These are phyloP conservation scores for Siphamia tubifer DNA, from an alignment of 2,113 vertebrate species.

Conservation along the genomic window DNA sequence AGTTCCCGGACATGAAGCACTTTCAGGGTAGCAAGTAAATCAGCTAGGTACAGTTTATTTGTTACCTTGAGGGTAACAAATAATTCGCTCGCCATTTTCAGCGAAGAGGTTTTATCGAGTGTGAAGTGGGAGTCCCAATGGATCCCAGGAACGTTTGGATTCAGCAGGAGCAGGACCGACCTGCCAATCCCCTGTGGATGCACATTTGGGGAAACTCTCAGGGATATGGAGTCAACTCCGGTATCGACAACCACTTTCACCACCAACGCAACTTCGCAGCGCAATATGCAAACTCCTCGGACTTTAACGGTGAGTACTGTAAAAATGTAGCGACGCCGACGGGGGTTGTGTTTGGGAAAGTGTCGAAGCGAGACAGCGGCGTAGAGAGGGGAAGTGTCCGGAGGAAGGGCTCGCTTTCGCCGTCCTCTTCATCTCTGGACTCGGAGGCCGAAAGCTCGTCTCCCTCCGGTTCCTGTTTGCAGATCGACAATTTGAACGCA, in stretches of 20 bases:
- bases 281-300: slow-evolving; percentile 70
- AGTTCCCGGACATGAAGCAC: slow-evolving; percentile 53
- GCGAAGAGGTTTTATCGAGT: slow-evolving; percentile 24
- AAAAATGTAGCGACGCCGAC: slow-evolving; percentile 43
- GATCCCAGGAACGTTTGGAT: slow-evolving; percentile 95
- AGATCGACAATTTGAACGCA: slow-evolving; percentile 66
- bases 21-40: slow-evolving; percentile 39
- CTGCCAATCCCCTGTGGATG: slow-evolving; percentile 95
- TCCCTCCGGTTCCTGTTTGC: slow-evolving; percentile 60
- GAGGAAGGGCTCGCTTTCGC: slow-evolving; percentile 73
- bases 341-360: slow-evolving; percentile 60
- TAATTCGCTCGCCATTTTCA: not conserved
- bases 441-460: slow-evolving; percentile 76
- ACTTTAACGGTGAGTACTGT: slow-evolving; percentile 79
- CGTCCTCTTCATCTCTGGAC: slow-evolving; percentile 73
- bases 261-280: slow-evolving; percentile 74
- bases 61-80: not conserved
- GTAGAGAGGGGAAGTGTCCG: slow-evolving; percentile 57
- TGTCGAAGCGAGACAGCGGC: slow-evolving; percentile 48
- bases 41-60: slow-evolving; percentile 5
- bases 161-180: slow-evolving; percentile 94
- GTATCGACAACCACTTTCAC: slow-evolving; percentile 73
- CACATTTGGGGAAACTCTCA: slow-evolving; percentile 94
- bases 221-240: slow-evolving; percentile 77
- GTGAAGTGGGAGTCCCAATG: slow-evolving; percentile 85